phyloP scores from a whole-genome alignment of 2,888 invertebrate species.

The Microctonus hyperodae region DNA sequence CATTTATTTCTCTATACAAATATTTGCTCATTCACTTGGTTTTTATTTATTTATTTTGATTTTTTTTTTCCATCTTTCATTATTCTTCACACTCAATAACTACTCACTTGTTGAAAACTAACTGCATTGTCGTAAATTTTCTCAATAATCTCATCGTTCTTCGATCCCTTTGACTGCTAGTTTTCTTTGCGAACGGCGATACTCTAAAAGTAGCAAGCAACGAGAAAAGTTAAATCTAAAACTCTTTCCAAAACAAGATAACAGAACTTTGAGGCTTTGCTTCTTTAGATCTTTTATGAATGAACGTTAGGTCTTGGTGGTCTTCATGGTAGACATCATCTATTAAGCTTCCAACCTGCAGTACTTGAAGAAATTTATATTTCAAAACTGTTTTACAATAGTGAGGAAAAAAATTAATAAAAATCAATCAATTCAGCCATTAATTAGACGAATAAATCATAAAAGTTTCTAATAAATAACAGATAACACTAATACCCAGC shows the following conservation, averaged over 20 bases:
- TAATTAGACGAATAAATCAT: too few relatives aligned
- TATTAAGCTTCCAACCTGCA: background rate
- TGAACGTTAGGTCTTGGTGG: background rate
- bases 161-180: constrained; percentile 9
- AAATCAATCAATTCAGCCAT: background rate
- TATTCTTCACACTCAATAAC: background rate
- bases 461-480: too few relatives aligned
- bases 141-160: constrained; percentile 15
- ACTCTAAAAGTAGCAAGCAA: constrained; percentile 16
- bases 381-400: background rate
- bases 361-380: background rate
- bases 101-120: constrained; percentile 6
- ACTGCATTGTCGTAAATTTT: constrained; percentile 10
- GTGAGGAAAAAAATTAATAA: background rate
- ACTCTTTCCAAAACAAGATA: constrained; percentile 21
- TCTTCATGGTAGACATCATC: background rate
- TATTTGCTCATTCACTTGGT: too few relatives aligned
- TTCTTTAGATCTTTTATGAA: constrained; percentile 9
- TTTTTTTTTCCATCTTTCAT: background rate
- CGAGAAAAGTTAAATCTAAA: constrained; percentile 23
- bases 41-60: background rate
- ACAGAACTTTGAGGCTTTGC: constrained; percentile 11
- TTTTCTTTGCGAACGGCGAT: constrained; percentile 10
- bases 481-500: too few relatives aligned
- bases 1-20: background rate